Percentiles rank a stretch among this genome's conserved stretches.
phyloP scores from a whole-genome alignment of 2,888 invertebrate species.

The Dryobota labecula region DNA sequence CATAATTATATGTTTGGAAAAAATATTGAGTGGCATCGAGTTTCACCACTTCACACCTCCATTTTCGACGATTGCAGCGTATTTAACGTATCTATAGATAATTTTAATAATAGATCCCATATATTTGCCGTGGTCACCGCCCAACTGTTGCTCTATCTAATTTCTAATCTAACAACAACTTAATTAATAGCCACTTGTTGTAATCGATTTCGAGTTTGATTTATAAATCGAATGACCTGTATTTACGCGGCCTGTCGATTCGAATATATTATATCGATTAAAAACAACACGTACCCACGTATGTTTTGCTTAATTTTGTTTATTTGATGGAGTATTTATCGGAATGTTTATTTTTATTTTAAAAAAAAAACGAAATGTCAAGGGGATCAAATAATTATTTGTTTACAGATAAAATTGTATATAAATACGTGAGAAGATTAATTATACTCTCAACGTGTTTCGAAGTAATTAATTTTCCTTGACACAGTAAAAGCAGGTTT shows the following conservation, averaged over 20 bases:
- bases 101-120: constrained; percentile 75
- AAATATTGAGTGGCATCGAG: constrained; percentile 68
- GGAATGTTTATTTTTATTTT: constrained; percentile 58
- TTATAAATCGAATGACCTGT: constrained; percentile 89
- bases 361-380: constrained; percentile 74
- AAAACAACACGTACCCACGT: constrained; percentile 71
- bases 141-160: constrained; percentile 86
- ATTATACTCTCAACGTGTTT: constrained; percentile 59
- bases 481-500: constrained; percentile 62
- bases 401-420: constrained; percentile 47
- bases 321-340: constrained; percentile 68
- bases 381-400: constrained; percentile 69
- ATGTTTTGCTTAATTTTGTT: constrained; percentile 73
- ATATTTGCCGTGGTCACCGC: constrained; percentile 82
- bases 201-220: constrained; percentile 90
- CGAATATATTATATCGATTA: constrained; percentile 81
- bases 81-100: constrained; percentile 56
- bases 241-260: constrained; percentile 83
- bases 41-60: constrained; percentile 78
- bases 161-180: constrained; percentile 90
- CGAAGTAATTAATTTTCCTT: constrained; percentile 67
- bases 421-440: constrained; percentile 52
- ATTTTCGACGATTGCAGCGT: constrained; percentile 66
- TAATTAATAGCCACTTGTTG: constrained; percentile 91
- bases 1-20: constrained; percentile 69